Percentiles rank a stretch among this genome's conserved stretches.
phyloP scores from a whole-genome alignment of 2,888 invertebrate species.

The Thera obeliscata region DNA sequence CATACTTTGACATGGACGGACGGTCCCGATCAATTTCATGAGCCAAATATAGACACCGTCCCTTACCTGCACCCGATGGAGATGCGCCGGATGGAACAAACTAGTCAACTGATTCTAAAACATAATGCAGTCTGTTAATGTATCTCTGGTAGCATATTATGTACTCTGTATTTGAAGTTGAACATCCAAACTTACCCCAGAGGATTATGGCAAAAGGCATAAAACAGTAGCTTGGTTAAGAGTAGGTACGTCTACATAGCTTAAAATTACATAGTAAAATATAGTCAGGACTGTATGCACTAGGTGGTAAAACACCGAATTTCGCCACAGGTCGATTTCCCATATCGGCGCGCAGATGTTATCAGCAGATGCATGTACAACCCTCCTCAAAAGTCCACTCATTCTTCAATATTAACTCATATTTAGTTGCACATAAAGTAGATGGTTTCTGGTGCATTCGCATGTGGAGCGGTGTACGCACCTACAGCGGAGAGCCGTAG shows the following conservation, averaged over 20 bases:
- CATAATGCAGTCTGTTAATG: no score
- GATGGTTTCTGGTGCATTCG: background rate
- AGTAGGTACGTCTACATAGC: no score
- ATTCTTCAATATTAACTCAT: conserved; percentile 4
- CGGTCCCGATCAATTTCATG: conserved; percentile 18
- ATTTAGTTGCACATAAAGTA: conserved; percentile 9
- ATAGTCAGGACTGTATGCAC: background rate
- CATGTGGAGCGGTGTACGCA: conserved; percentile 17
- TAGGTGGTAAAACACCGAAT: conserved; percentile 28
- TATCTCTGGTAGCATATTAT: no score
- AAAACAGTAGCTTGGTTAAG: no score
- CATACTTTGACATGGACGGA: conserved; percentile 1
- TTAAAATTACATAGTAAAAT: no score
- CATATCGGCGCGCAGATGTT: conserved; percentile 38
- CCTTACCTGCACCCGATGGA: background rate
- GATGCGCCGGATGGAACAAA: background rate
- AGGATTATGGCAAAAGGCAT: no score
- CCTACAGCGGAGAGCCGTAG: conserved; percentile 46
- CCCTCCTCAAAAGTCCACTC: background rate
- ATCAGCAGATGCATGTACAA: conserved; percentile 35
- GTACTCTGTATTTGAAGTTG: no score
- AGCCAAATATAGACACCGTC: conserved; percentile 9
- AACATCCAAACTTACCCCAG: no score
- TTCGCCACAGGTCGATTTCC: conserved; percentile 42
- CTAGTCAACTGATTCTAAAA: background rate